Base-by-base conservation (phyloP, 1,140 invertebrate genomes). In the Ostrea edulis region DNA sequence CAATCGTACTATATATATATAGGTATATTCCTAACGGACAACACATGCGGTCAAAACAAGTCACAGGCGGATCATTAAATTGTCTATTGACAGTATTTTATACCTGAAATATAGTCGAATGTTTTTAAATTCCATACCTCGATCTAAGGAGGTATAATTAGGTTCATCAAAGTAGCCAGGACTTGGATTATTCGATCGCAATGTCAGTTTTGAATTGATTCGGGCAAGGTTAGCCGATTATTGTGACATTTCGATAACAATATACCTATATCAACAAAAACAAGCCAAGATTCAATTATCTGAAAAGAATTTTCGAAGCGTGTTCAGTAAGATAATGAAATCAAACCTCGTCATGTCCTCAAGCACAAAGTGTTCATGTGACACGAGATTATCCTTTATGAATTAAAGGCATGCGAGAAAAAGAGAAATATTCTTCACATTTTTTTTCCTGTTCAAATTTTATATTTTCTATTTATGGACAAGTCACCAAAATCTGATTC, bases 271-370 rank as follows among this genome's bases (percentile, higher is more conserved):
- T 77, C 68, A 77, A 77, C 68, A 77, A 77, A 77, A 77, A 77
- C 68, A 77, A 77, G 68, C 68, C 68, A 77, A 77, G 29, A 77
- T 77, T 77, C 68, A 77, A 77, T 77, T 77, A 77, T 77, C 68
- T 77, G 22, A 77, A 77, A 29, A 77, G 68, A 77, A 9, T 35
- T 77, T 77, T 77, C 68, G 9, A 77, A 77, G 68, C 68, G 68
- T 77, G 68, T 77, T 77, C 22, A 77, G 68, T 29, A 77, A 22
- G 68, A 29, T 77, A 29, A 35, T 77, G 25, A 77, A 77, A 77
- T 77, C 68, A 77, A 77, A 77, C 68, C 68, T 17, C 4, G 55
- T 77, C 25, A 25, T 77, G 68, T 77, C 68, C 68, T 77, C 25
- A 77, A 77, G 68, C 68, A 29, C 25, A 29, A 35, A 29, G 12